Base-by-base conservation (phyloP, 2,113 vertebrate genomes). In the Xyrauchen texanus region DNA sequence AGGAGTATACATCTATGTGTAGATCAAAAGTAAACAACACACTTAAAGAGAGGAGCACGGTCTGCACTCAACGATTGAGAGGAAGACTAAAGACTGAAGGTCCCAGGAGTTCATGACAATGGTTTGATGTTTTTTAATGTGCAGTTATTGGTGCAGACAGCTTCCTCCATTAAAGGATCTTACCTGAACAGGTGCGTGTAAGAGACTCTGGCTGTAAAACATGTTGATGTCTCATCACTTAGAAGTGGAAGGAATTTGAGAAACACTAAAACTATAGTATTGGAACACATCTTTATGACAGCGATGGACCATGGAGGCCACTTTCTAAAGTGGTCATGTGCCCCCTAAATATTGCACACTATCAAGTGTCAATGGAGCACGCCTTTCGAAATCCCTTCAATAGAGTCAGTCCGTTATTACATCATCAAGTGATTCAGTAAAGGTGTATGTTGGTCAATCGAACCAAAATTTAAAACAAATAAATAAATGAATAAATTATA, bases 11-110 rank as follows among this genome's bases (percentile, higher is more conserved):
- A 12, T 10, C 51, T 55, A 64, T 46, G 12, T 64, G 53, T 63
- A 8, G 64, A 79, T 66, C 63, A 73, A 1, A 34, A 34, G 21
- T 34, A 34, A 34, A 34, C 21, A 79, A 70, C 72, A 64, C 74
- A 68, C 66, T 79, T 58, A 62, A 67, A 60, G 66, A 58, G 62
- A 71, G 64, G 62, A 79, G 44, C 6, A 6, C 52, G 16, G 55
- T 60, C 71, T 83, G 81, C 81, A 83, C 77, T 83, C 79, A 83
- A 34, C 49, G 12, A n/a, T 34, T 66, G 12, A 9, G 44, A 47
- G 45, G 9, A 12, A 12, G 52, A 55, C 11, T 55, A 10, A 55
- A 55, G 11, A 55, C 21, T 34, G 21, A 34, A 34, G 21, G 21
- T 34, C 21, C 21, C 21, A 34, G 47, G 47, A 49, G 47, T 49